phyloP scores from a whole-genome alignment of 2,113 vertebrate genomes.

The Neodontobutis hainanensis region DNA sequence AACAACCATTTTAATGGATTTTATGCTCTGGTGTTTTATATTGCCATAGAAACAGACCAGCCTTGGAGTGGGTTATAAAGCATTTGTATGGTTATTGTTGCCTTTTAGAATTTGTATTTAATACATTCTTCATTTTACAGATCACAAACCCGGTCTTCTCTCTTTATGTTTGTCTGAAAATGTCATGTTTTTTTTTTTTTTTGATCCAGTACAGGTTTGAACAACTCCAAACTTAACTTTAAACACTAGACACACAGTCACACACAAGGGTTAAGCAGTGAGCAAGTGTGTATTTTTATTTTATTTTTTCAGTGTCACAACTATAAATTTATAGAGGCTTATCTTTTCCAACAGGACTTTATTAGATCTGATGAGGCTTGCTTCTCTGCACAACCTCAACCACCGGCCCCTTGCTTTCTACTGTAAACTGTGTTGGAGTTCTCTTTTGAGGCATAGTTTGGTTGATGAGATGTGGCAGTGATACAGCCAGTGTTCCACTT shows the following conservation, averaged over 20 bases:
- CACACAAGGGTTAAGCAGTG: too few species aligned
- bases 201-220: too few species aligned
- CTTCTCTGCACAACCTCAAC: conserved; percentile 20
- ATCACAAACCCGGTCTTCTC: too few species aligned
- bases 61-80: neutral
- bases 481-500: conserved; percentile 69
- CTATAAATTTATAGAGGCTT: conserved; percentile 43
- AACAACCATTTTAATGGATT: conserved; percentile 41
- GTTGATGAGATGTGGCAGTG: conserved; percentile 74
- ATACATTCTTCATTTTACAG: neutral
- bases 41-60: conserved; percentile 44
- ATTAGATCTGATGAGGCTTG: conserved; percentile 46
- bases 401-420: conserved; percentile 16
- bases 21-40: conserved; percentile 15
- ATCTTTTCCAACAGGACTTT: conserved; percentile 39
- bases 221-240: neutral
- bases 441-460: conserved; percentile 61
- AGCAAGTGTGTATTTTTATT: too few species aligned
- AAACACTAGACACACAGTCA: conserved; percentile 1
- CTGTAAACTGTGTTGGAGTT: conserved; percentile 23
- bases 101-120: neutral
- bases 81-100: conserved; percentile 6
- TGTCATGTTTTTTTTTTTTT: too few species aligned
- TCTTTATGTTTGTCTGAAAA: too few species aligned
- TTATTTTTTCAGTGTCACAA: too few species aligned